Conservation (phyloP, 2,113 vertebrate species). For the Agapornis roseicollis region DNA sequence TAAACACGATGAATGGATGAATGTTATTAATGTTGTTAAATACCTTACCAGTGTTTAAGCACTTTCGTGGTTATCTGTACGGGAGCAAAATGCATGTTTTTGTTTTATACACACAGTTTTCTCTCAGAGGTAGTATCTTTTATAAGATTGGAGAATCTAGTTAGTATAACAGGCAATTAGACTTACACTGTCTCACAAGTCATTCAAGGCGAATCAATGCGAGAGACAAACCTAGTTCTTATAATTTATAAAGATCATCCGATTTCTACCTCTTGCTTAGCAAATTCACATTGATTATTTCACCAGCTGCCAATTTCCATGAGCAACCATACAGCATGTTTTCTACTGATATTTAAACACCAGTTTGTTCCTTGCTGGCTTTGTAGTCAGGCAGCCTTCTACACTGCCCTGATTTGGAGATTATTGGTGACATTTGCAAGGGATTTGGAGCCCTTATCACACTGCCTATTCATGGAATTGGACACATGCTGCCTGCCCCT, state of each 20-base stretch:
- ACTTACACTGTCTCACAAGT: background rate
- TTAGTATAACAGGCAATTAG: background rate
- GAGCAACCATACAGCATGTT: background rate
- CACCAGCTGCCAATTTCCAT: background rate
- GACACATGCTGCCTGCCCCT: background rate
- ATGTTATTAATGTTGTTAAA: background rate
- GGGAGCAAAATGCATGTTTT: background rate
- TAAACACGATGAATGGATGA: background rate
- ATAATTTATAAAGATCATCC: background rate
- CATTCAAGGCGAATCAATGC: background rate
- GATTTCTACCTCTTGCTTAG: background rate
- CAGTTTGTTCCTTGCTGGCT: background rate
- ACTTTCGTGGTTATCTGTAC: background rate
- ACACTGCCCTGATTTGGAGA: background rate
- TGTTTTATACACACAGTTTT: background rate
- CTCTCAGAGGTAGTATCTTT: background rate
- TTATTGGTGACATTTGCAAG: background rate
- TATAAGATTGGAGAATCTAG: background rate
- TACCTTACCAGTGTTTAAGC: background rate
- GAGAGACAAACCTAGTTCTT: background rate
- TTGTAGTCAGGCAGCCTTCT: background rate
- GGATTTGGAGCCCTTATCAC: background rate
- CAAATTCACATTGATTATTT: background rate
- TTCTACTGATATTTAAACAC: background rate
- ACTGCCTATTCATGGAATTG: background rate